Evolutionary conservation across 2,113 vertebrate genomes (phyloP).

Genomic region (Herpailurus yagouaroundi): DNA sequence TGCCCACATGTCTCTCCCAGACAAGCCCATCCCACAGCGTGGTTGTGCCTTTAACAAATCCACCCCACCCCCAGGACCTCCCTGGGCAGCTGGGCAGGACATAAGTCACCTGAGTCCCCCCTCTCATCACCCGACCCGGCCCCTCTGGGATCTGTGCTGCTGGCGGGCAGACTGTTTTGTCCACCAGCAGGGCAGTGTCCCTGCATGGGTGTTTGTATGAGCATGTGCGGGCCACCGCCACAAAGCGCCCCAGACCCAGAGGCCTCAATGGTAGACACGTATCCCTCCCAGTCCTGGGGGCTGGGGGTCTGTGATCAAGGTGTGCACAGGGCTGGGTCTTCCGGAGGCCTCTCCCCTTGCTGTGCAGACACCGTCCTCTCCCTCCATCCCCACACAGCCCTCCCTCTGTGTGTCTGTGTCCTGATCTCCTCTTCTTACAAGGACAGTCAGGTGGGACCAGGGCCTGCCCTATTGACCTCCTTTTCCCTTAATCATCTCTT

Average conservation of each 20-base stretch:
- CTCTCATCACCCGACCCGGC: accelerated
- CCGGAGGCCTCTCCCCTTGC: not conserved
- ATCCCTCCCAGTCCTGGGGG: not conserved
- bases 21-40: not conserved
- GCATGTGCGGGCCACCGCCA: accelerated
- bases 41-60: not conserved
- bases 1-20: accelerated
- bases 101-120: accelerated
- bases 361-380: accelerated
- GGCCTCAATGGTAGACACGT: accelerated
- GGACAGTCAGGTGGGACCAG: not conserved
- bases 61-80: no score
- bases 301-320: not conserved
- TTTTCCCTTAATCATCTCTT: not conserved
- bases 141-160: not conserved
- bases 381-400: accelerated
- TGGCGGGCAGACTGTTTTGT: not conserved
- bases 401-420: not conserved
- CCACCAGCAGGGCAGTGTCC: not conserved
- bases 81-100: no score
- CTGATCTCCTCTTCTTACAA: not conserved
- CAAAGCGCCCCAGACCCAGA: accelerated
- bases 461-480: accelerated
- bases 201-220: accelerated
- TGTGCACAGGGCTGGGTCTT: no score